A percentile compares a stretch with the other conserved stretches of the same genome.
phyloP scores from a whole-genome alignment of 2,888 invertebrate species.

The Diarsia brunnea region DNA sequence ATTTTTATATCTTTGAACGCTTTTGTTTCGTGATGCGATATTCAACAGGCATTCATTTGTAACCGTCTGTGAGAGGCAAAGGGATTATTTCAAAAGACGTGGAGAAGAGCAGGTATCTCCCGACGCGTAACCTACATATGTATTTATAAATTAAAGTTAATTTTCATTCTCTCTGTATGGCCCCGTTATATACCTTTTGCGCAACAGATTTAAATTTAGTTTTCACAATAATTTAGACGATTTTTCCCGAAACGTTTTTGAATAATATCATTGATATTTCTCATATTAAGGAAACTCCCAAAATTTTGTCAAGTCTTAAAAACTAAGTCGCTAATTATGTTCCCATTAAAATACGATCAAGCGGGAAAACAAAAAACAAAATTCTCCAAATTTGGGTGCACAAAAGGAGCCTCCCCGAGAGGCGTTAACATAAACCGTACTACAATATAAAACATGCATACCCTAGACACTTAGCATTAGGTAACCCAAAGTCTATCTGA shows the following conservation, averaged over 20 bases:
- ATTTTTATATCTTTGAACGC: conserved; percentile 31
- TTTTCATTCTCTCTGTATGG: neutral
- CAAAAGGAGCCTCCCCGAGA: neutral
- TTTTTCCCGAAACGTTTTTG: neutral
- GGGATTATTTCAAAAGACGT: neutral
- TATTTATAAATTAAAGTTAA: neutral
- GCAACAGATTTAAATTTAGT: neutral
- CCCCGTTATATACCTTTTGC: neutral
- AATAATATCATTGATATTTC: neutral
- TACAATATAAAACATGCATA: neutral
- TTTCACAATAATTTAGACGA: neutral
- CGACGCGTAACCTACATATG: neutral
- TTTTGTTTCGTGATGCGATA: conserved; percentile 45
- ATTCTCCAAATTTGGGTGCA: neutral
- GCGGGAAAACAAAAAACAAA: neutral
- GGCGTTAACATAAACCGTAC: neutral
- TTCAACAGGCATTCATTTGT: conserved; percentile 30
- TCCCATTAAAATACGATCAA: neutral
- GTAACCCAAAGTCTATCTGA: neutral
- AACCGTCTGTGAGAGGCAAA: neutral
- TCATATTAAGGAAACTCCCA: neutral
- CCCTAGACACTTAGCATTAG: neutral
- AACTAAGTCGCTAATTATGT: neutral
- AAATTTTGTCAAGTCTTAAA: neutral
- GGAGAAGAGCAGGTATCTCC: neutral